Evolutionary conservation across 2,113 vertebrate genomes (phyloP), one percentile per base, ranked within the genome.

Genomic region (Takifugu bimaculatus): DNA sequence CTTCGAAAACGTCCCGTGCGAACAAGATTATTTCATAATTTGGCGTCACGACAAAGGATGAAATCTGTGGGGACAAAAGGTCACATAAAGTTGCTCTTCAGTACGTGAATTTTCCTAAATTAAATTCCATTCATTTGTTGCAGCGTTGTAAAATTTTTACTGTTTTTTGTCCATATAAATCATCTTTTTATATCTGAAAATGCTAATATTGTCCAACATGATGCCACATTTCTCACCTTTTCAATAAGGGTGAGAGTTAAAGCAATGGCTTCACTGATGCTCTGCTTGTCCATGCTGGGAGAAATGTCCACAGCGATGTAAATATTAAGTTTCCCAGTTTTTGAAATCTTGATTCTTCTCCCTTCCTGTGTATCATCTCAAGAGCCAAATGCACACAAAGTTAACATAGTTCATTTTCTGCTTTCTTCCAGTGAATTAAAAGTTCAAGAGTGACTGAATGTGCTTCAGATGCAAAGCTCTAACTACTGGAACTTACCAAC

Each of bases 281-380:
- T 0, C 0, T 29, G 29, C 5, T 25, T 0, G 2, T 82, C 1
- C 0, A 92, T 87, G 68, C 91, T 92, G 20, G 76, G 78, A 50
- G 91, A 92, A 57, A 88, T 81, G 60, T 92, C 91, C 51, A 92
- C 55, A 11, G 70, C 89, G 2, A 92, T 91, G 15, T 88, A 92
- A 54, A 92, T 90, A 54, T 91, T 84, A 1, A 92, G 85, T 4
- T 61, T 85, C 29, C 86, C 88, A 29, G 58, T 60, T 47, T 72
- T 77, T 2, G 73, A 45, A 12, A 91, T 44, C 7, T 11, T 43
- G n/a, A 92, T 80, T 44, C 0, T 79, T 51, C 80, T 89, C 5
- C 55, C 85, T 1, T 14, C 3, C 49, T 84, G 81, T 35, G 39
- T 83, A 11, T 71, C 57, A 5, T 52, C 89, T 43, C 3, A 43